Evolutionary conservation across 2,113 vertebrate species (phyloP).

Genomic region (Marmota monax): DNA sequence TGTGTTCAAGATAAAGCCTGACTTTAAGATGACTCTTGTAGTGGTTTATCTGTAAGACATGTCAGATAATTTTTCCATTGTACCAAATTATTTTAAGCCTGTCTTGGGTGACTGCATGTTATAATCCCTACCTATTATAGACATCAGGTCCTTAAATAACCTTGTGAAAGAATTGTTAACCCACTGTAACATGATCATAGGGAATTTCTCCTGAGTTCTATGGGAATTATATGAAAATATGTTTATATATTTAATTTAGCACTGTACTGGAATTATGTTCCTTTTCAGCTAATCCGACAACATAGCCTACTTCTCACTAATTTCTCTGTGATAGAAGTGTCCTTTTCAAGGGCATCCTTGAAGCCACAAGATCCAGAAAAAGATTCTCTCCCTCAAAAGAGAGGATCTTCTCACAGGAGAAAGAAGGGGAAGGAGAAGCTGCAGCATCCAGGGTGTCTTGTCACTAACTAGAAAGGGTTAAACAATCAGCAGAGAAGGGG

Average conservation of each 20-base stretch:
- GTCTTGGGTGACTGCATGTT: slow-evolving; percentile 63
- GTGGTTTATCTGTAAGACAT: slow-evolving; percentile 70
- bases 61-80: slow-evolving; percentile 71
- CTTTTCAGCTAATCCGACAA: neutral
- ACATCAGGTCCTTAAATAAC: slow-evolving; percentile 67
- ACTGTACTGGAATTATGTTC: neutral
- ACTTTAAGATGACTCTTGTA: slow-evolving; percentile 67
- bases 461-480: neutral
- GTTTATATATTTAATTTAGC: neutral
- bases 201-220: slow-evolving; percentile 15
- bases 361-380: neutral
- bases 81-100: slow-evolving; percentile 71
- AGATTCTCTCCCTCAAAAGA: neutral
- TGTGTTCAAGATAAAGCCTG: slow-evolving; percentile 74
- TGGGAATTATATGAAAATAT: neutral
- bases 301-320: neutral
- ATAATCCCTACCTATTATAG: slow-evolving; percentile 63
- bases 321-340: neutral
- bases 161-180: slow-evolving; percentile 33
- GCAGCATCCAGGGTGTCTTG: neutral
- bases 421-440: neutral
- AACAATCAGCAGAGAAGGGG: neutral
- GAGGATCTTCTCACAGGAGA: neutral
- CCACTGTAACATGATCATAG: neutral
- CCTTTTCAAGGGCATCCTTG: neutral